Conservation (phyloP, 2,888 invertebrate genomes). For the Alcis repandata region DNA sequence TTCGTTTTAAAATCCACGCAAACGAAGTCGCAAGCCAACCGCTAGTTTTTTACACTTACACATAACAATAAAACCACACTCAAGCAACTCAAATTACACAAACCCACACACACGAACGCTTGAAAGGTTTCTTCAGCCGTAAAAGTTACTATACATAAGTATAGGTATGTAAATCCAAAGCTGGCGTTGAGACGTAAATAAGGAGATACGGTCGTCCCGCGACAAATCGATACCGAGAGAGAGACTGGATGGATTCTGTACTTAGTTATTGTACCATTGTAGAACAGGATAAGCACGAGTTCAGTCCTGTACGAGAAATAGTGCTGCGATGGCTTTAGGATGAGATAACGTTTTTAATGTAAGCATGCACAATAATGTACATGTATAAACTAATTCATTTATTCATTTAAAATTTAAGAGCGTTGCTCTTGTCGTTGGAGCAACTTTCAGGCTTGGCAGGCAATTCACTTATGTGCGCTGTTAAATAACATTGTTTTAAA, state of each 20-base stretch:
- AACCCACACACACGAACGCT: slow-evolving; percentile 15
- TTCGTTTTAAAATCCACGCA: too few relatives aligned
- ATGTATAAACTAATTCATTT: too few relatives aligned
- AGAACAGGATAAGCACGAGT: not conserved
- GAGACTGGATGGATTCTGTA: slow-evolving; percentile 33
- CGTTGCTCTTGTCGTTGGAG: too few relatives aligned
- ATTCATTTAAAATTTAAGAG: too few relatives aligned
- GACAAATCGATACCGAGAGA: slow-evolving; percentile 50
- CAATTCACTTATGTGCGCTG: too few relatives aligned
- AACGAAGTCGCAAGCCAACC: not conserved
- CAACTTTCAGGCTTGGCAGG: too few relatives aligned
- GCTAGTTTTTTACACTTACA: not conserved
- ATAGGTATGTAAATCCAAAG: slow-evolving; percentile 40
- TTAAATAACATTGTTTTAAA: too few relatives aligned
- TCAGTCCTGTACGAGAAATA: not conserved
- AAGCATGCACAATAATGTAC: too few relatives aligned
- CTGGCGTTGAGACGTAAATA: slow-evolving; percentile 45
- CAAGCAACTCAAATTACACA: not conserved
- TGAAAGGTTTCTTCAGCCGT: slow-evolving; percentile 21
- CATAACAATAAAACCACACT: too few relatives aligned
- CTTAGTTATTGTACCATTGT: slow-evolving; percentile 35
- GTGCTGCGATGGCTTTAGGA: too few relatives aligned
- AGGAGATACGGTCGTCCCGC: slow-evolving; percentile 43
- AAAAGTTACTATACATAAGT: slow-evolving; percentile 19
- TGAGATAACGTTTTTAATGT: too few relatives aligned